These are phyloP conservation scores for Peromyscus melanophrys DNA, from an alignment of 2,797 vertebrate species.

Conservation along the genomic window DNA sequence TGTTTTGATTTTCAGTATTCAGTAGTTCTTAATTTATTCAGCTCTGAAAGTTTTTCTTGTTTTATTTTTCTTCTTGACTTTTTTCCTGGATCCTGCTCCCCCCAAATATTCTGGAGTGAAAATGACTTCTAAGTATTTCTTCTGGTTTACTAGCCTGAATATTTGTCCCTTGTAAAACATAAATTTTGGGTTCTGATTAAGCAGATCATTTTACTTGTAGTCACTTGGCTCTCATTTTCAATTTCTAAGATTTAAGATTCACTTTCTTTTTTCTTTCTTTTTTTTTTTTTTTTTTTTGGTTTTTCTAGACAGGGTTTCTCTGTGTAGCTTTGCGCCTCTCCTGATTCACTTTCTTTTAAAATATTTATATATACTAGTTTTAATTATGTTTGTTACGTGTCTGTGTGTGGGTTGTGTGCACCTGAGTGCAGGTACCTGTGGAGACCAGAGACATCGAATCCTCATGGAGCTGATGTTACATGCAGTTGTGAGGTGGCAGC, in stretches of 20 bases:
- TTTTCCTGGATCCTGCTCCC: not conserved
- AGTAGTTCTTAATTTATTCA: slow-evolving; percentile 9
- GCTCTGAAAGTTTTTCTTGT: not conserved
- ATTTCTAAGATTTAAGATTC: slow-evolving; percentile 39
- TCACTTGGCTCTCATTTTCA: slow-evolving; percentile 38
- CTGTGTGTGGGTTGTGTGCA: not conserved
- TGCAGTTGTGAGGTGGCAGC: not conserved
- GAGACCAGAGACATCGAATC: too few relatives aligned
- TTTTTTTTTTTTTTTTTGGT: too few relatives aligned
- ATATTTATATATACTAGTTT: not conserved
- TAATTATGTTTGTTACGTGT: not conserved
- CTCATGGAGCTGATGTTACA: not conserved
- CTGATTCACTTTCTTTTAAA: not conserved
- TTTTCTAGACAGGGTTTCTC: too few relatives aligned
- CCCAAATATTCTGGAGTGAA: not conserved
- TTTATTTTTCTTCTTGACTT: not conserved
- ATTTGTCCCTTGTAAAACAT: slow-evolving; percentile 38
- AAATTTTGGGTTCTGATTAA: slow-evolving; percentile 16
- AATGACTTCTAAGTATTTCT: not conserved
- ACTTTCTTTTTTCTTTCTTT: slow-evolving; percentile 10
- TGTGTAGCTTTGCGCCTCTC: too few relatives aligned
- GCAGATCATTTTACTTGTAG: not conserved
- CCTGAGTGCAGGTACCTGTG: not conserved
- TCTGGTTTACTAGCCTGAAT: not conserved
- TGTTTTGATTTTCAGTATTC: slow-evolving; percentile 61